Evolutionary conservation across 2,888 invertebrate species (phyloP).

Genomic region (Iselma pallidipennis): DNA sequence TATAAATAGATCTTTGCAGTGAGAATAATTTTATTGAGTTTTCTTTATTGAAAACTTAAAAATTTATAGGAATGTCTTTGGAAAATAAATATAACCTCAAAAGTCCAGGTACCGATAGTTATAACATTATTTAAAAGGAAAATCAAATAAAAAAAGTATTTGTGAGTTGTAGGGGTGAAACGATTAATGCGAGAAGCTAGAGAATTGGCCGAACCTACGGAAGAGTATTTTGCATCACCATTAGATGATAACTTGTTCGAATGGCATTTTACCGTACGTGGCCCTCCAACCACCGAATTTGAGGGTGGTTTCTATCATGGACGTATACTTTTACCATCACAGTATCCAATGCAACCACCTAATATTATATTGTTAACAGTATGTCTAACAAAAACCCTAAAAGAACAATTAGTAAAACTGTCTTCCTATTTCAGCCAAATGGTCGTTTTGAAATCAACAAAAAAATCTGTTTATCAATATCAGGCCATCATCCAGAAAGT

Average conservation of each 20-base stretch:
- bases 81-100: conserved; percentile 64
- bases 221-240: conserved; percentile 87
- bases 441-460: conserved; percentile 92
- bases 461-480: conserved; percentile 94
- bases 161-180: conserved; percentile 76
- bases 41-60: neutral
- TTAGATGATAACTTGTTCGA: conserved; percentile 95
- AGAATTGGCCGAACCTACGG: conserved; percentile 84
- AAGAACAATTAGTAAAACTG: no score
- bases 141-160: conserved; percentile 13
- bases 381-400: conserved; percentile 45
- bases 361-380: conserved; percentile 91
- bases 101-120: conserved; percentile 61
- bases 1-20: neutral
- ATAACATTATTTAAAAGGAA: conserved; percentile 1
- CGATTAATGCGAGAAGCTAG: conserved; percentile 89
- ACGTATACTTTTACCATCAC: conserved; percentile 85
- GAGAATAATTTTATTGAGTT: neutral
- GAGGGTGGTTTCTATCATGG: conserved; percentile 92
- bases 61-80: conserved; percentile 52
- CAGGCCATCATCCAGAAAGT: conserved; percentile 95
- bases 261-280: conserved; percentile 96
- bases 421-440: conserved; percentile 69
- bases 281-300: conserved; percentile 86
- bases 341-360: conserved; percentile 98